Conservation (phyloP, 2,113 vertebrate species). For the Anas platyrhynchos region DNA sequence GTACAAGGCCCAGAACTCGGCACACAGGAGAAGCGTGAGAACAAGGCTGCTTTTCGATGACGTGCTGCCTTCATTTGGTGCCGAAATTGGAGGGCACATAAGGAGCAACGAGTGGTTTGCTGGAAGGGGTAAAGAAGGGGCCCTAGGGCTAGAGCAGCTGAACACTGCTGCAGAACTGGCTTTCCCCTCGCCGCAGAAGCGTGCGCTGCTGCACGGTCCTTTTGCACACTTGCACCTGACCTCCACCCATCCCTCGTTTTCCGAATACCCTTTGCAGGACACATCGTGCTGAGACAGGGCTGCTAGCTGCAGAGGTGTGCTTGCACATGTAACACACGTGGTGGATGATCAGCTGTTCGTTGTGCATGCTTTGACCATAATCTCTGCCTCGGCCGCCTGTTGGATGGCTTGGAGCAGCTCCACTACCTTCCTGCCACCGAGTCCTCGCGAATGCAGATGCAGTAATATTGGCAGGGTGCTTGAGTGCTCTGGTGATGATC, state of each 20-base stretch:
- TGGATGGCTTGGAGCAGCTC: not conserved
- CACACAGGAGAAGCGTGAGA: not conserved
- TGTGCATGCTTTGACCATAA: no score
- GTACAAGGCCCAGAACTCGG: not conserved
- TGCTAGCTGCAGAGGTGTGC: not conserved
- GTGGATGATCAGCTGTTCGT: no score
- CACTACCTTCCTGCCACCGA: not conserved
- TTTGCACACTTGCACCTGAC: not conserved
- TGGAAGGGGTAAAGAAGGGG: not conserved
- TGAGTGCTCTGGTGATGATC: not conserved
- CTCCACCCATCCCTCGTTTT: not conserved
- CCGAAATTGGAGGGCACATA: not conserved
- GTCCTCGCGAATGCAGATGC: fast-evolving
- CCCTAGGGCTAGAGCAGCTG: not conserved
- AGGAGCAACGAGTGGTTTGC: not conserved
- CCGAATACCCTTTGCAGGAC: not conserved
- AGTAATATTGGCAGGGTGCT: not conserved
- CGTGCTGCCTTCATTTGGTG: fast-evolving
- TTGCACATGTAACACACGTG: not conserved
- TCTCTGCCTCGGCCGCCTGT: not conserved
- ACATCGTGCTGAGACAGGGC: not conserved
- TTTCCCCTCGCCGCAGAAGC: not conserved
- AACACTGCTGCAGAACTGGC: fast-evolving
- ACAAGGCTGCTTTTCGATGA: not conserved
- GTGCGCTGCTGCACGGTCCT: no score